phyloP scores from a whole-genome alignment of 2,113 vertebrate genomes.

The Platichthys stellatus region DNA sequence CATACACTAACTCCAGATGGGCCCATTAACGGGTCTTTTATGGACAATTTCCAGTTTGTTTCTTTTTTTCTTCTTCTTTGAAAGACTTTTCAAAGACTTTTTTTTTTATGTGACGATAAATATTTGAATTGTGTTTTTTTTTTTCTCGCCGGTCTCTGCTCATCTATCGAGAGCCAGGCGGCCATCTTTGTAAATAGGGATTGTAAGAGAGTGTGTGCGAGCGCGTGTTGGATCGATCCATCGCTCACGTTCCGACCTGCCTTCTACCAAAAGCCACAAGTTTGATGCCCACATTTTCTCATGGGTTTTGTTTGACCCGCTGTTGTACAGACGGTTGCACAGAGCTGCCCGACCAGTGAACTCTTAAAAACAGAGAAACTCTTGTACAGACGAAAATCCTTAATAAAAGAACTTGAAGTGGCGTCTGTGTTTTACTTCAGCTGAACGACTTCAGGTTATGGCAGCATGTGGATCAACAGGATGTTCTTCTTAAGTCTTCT shows the following conservation, averaged over 20 bases:
- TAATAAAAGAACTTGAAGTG: conserved; percentile 70
- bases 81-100: conserved; percentile 39
- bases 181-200: conserved; percentile 49
- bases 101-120: conserved; percentile 43
- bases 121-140: conserved; percentile 33
- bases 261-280: conserved; percentile 33
- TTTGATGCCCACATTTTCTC: conserved; percentile 41
- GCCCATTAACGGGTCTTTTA: conserved; percentile 38
- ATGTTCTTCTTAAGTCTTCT: too few relatives aligned
- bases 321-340: conserved; percentile 68
- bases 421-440: background rate
- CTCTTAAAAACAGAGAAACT: conserved; percentile 40
- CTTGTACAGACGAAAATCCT: conserved; percentile 67
- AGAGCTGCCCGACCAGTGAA: conserved; percentile 56
- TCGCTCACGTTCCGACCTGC: conserved; percentile 36
- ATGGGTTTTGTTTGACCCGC: conserved; percentile 31
- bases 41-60: conserved; percentile 32
- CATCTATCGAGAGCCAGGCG: conserved; percentile 23
- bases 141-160: conserved; percentile 22
- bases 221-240: background rate
- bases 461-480: background rate
- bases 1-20: conserved; percentile 42
- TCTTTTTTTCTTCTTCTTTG: background rate
- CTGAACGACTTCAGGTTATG: background rate
- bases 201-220: conserved; percentile 15